Conservation (phyloP, 2,888 invertebrate genomes). For the Chorisops tibialis region DNA sequence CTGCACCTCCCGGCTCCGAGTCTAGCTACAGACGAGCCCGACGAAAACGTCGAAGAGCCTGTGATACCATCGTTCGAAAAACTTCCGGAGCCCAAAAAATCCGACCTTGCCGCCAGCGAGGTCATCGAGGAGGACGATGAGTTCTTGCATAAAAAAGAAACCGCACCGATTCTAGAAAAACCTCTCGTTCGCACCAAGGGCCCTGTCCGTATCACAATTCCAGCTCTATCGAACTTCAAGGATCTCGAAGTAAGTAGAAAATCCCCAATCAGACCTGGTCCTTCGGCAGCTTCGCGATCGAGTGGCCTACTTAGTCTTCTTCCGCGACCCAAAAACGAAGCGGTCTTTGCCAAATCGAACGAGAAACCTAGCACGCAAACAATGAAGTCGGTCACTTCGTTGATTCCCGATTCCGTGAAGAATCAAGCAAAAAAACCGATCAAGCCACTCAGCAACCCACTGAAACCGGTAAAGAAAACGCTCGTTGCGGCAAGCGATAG, state of each 20-base stretch:
- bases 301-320: constrained; percentile 64
- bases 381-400: constrained; percentile 35
- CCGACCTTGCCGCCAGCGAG: constrained; percentile 33
- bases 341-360: constrained; percentile 40
- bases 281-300: constrained; percentile 26
- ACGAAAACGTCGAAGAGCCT: not conserved
- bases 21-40: not conserved
- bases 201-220: constrained; percentile 65
- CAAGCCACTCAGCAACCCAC: not conserved
- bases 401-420: constrained; percentile 53
- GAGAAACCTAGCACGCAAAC: constrained; percentile 52
- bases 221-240: constrained; percentile 59
- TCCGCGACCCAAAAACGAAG: constrained; percentile 62
- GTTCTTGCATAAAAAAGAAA: constrained; percentile 60
- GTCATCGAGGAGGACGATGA: constrained; percentile 62
- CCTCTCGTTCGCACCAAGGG: constrained; percentile 43
- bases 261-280: not conserved
- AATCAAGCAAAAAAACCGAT: constrained; percentile 36
- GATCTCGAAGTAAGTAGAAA: constrained; percentile 38
- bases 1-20: constrained; percentile 44
- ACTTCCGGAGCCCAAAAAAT: constrained; percentile 44
- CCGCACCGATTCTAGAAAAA: constrained; percentile 41
- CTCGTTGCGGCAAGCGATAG: constrained; percentile 47
- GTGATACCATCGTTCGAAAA: constrained; percentile 41
- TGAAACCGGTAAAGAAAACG: constrained; percentile 39